A percentile compares a stretch with the other conserved stretches of the same genome.
phyloP scores from a whole-genome alignment of 2,113 vertebrate species.

The Circaetus cinerascens region DNA sequence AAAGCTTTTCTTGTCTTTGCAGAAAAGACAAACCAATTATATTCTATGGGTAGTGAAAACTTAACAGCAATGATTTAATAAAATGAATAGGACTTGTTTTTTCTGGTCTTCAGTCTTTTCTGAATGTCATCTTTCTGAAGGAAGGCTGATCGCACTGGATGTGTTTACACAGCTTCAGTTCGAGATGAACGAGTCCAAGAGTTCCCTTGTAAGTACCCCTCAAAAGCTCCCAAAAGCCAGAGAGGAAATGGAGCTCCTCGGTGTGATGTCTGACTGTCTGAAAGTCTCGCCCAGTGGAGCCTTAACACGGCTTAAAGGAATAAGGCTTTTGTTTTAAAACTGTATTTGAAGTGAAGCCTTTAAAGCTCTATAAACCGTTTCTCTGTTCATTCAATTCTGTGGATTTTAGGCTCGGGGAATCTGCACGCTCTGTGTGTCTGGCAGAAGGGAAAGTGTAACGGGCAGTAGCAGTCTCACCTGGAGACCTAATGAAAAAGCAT shows the following conservation, averaged over 20 bases:
- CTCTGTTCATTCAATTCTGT: neutral
- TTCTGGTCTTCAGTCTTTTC: neutral
- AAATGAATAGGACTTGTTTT: neutral
- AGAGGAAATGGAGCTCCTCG: constrained; percentile 8
- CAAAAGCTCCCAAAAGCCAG: constrained; percentile 8
- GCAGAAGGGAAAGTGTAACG: neutral
- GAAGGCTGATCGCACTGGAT: neutral
- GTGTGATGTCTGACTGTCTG: neutral
- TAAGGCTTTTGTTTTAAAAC: constrained; percentile 24
- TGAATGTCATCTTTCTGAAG: neutral
- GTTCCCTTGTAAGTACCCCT: constrained; percentile 9
- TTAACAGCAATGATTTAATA: neutral
- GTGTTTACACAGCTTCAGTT: constrained; percentile 5
- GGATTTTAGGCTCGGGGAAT: neutral
- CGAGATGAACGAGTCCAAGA: neutral
- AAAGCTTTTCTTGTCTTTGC: neutral
- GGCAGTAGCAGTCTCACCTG: neutral
- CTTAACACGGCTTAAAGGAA: neutral
- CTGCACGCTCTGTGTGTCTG: neutral
- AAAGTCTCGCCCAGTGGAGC: neutral
- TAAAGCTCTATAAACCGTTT: neutral
- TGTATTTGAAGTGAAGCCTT: neutral
- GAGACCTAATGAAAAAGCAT: neutral
- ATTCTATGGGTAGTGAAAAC: neutral
- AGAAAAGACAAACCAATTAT: neutral